Evolutionary conservation across 2,888 invertebrate species (phyloP).

Genomic region (Protophormia terraenovae): DNA sequence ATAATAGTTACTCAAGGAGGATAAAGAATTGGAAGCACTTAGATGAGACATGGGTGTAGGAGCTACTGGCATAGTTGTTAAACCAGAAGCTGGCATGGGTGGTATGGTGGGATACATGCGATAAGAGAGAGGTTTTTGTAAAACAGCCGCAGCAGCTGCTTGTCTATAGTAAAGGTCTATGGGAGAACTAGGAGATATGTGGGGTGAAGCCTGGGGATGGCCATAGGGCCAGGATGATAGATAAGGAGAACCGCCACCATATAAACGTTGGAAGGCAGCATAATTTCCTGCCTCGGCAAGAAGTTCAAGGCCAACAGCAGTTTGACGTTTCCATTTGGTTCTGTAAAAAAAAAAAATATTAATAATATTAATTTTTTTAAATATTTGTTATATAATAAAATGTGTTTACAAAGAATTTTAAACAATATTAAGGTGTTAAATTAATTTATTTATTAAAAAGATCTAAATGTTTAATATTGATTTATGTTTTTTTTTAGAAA

Average conservation of each 20-base stretch:
- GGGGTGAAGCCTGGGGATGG: constrained; percentile 83
- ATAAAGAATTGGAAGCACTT: constrained; percentile 85
- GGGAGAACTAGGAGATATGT: constrained; percentile 85
- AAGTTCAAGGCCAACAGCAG: constrained; percentile 97
- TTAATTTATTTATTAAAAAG: too few species aligned
- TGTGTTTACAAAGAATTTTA: too few species aligned
- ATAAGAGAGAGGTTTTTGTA: constrained; percentile 94
- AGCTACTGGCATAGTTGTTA: constrained; percentile 63
- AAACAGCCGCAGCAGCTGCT: constrained; percentile 87
- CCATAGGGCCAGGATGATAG: constrained; percentile 84
- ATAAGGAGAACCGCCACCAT: constrained; percentile 88
- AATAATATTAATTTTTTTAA: constrained; percentile 73
- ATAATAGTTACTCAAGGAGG: constrained; percentile 83
- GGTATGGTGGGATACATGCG: constrained; percentile 81
- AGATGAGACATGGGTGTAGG: constrained; percentile 77
- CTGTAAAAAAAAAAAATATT: constrained; percentile 79
- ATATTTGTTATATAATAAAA: too few species aligned
- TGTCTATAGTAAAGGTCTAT: constrained; percentile 92
- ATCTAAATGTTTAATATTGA: too few species aligned
- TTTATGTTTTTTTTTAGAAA: background rate
- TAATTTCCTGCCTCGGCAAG: constrained; percentile 98
- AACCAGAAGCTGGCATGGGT: constrained; percentile 74
- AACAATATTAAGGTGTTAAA: too few species aligned
- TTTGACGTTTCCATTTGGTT: constrained; percentile 99
- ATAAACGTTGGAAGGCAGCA: constrained; percentile 97